Percentiles rank a stretch among this genome's conserved stretches.
These are phyloP conservation scores for Lepidocolaptes lacrymiger DNA, from an alignment of 2,797 vertebrate genomes.

Conservation along the genomic window DNA sequence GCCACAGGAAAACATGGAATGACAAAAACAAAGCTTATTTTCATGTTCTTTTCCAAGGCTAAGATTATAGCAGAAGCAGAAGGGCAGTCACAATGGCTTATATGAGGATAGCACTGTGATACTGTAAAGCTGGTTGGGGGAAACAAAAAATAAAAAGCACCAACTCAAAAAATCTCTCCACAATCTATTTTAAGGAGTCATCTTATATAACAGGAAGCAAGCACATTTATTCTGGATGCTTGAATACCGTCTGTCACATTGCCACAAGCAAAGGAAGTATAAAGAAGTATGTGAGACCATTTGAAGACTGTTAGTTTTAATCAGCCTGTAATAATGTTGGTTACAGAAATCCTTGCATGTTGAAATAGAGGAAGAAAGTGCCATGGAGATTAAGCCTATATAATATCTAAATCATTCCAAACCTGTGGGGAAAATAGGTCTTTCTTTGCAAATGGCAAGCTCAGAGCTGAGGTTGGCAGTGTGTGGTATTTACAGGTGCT, in stretches of 20 bases:
- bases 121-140: neutral
- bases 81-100: neutral
- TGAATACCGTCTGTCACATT: constrained; percentile 38
- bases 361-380: constrained; percentile 22
- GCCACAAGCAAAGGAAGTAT: constrained; percentile 22
- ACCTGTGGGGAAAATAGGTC: neutral
- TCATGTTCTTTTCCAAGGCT: neutral
- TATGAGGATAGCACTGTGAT: neutral
- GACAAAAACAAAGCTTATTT: constrained; percentile 9
- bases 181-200: constrained; percentile 54
- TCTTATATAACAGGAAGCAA: constrained; percentile 49
- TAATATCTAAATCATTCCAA: neutral
- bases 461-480: neutral
- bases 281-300: constrained; percentile 9
- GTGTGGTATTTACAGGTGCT: neutral
- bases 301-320: constrained; percentile 61
- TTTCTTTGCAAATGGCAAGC: neutral
- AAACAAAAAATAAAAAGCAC: neutral
- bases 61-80: neutral
- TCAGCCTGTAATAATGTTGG: constrained; percentile 23
- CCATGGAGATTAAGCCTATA: neutral
- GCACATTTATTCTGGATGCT: constrained; percentile 35
- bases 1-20: neutral
- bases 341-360: constrained; percentile 36
- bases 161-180: neutral